Conservation (phyloP, 2,888 invertebrate genomes). For the Sminthurides aquaticus region DNA sequence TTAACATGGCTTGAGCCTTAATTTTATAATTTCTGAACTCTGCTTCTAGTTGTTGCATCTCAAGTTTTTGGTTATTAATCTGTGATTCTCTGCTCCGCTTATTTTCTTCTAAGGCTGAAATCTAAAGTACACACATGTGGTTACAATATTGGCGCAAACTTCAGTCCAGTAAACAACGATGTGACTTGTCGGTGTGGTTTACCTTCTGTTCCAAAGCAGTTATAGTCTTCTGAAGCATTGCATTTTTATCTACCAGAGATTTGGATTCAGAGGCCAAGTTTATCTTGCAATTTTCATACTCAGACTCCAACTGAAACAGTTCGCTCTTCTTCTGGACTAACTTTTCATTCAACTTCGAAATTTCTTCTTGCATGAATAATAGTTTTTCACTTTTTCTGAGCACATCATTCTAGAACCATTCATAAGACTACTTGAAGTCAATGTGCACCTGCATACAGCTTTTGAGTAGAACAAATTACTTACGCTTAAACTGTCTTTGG, state of each 20-base stretch:
- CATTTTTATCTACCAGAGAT: conserved; percentile 33
- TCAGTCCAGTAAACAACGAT: too few relatives aligned
- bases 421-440: neutral
- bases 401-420: conserved; percentile 30
- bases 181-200: too few relatives aligned
- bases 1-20: conserved; percentile 42
- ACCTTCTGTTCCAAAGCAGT: conserved; percentile 38
- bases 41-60: conserved; percentile 40
- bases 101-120: conserved; percentile 39
- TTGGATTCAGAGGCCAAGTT: conserved; percentile 37
- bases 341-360: conserved; percentile 37
- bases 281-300: conserved; percentile 36
- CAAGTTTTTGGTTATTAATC: conserved; percentile 39
- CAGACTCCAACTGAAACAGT: conserved; percentile 30
- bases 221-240: conserved; percentile 29
- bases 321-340: conserved; percentile 36
- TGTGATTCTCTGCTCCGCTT: conserved; percentile 39
- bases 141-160: too few relatives aligned
- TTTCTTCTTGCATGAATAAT: conserved; percentile 38
- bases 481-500: conserved; percentile 38
- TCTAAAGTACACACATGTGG: conserved; percentile 30
- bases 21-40: conserved; percentile 39
- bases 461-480: neutral
- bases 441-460: neutral
- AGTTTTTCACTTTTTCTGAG: conserved; percentile 39